These are phyloP conservation scores for Cephalopachus bancanus DNA, from an alignment of 2,797 vertebrate genomes.

Conservation along the genomic window DNA sequence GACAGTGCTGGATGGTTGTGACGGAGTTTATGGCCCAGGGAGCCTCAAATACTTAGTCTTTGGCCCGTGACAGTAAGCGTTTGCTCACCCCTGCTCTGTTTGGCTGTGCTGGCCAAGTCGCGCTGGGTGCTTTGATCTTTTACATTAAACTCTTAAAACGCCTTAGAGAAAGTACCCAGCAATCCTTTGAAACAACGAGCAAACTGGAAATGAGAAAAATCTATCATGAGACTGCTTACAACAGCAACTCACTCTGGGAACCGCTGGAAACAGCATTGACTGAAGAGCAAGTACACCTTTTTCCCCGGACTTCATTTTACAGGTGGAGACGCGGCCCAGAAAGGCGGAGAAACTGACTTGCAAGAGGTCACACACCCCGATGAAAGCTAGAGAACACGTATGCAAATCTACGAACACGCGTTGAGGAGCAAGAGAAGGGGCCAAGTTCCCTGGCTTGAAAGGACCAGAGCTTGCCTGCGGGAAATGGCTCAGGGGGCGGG, in stretches of 20 bases:
- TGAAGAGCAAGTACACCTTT: not conserved
- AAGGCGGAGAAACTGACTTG: not conserved
- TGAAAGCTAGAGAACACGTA: not conserved
- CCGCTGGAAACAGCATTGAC: not conserved
- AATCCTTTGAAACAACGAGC: not conserved
- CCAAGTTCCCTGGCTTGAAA: not conserved
- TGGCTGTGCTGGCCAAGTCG: not conserved
- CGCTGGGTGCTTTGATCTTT: constrained; percentile 7
- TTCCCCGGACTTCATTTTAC: not conserved
- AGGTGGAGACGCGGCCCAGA: not conserved
- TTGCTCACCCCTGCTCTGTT: not conserved
- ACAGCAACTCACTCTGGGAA: not conserved
- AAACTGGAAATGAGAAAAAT: not conserved
- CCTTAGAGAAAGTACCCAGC: constrained; percentile 22
- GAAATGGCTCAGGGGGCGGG: not conserved
- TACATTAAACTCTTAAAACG: not conserved
- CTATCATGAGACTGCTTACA: not conserved
- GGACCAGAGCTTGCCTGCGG: not conserved
- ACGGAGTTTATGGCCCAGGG: not conserved
- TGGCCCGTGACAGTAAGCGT: not conserved
- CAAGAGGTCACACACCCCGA: not conserved
- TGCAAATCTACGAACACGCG: not conserved
- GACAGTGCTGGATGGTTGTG: not conserved
- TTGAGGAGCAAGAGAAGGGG: not conserved
- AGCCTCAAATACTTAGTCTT: not conserved